Percentiles rank a stretch among this genome's conserved stretches.
phyloP scores from a whole-genome alignment of 2,797 vertebrate genomes.

The Acropternis orthonyx region DNA sequence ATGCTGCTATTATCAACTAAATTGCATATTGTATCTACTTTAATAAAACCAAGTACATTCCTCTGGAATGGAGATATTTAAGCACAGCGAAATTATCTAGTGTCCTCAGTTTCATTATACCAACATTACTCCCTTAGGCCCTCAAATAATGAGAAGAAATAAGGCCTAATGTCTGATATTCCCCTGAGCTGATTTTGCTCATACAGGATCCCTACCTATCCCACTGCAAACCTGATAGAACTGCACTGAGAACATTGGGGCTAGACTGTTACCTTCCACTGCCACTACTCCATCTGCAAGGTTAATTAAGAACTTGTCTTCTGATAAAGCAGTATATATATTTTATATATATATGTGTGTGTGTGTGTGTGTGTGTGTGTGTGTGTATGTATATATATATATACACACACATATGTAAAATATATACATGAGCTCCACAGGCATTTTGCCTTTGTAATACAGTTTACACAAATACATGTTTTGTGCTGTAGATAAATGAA shows the following conservation, averaged over 20 bases:
- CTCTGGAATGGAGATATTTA: not conserved
- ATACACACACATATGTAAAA: no score
- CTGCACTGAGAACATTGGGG: not conserved
- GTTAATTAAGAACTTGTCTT: not conserved
- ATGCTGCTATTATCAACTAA: not conserved
- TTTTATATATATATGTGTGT: no score
- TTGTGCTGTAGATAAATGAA: not conserved
- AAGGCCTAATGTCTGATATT: not conserved
- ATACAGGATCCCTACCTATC: not conserved
- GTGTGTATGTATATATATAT: no score
- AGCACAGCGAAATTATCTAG: not conserved
- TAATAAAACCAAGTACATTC: slow-evolving; percentile 7
- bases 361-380: no score
- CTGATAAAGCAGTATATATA: not conserved
- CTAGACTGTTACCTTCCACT: not conserved
- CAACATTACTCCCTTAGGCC: not conserved
- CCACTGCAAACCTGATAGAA: not conserved
- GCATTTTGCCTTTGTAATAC: not conserved
- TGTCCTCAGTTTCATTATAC: not conserved
- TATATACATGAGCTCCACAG: not conserved
- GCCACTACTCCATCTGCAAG: not conserved
- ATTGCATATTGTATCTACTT: not conserved
- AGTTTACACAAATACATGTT: not conserved
- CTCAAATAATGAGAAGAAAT: not conserved
- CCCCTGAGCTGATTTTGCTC: not conserved